These are phyloP conservation scores for Hoplias malabaricus DNA, from an alignment of 2,113 vertebrate species.

Conservation along the genomic window DNA sequence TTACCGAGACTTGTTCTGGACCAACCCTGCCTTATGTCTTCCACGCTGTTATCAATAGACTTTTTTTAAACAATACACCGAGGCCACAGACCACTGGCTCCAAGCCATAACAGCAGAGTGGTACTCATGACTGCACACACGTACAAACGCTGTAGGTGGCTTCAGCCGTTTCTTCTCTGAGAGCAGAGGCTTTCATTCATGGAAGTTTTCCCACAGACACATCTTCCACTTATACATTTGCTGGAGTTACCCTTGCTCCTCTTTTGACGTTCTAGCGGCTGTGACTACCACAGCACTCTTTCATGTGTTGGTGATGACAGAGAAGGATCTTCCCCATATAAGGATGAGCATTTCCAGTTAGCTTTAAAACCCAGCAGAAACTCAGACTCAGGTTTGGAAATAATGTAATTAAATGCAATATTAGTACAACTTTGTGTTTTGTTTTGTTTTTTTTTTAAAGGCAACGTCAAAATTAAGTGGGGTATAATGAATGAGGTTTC, in stretches of 20 bases:
- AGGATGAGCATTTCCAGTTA: conserved; percentile 2
- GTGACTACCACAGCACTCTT: conserved; percentile 20
- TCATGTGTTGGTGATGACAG: conserved; percentile 39
- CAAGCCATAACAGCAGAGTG: conserved; percentile 38
- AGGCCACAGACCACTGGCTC: conserved; percentile 40
- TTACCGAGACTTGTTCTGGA: not conserved
- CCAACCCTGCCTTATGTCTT: not conserved
- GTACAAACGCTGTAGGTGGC: conserved; percentile 25
- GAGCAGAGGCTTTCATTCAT: conserved; percentile 24
- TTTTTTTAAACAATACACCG: conserved; percentile 36
- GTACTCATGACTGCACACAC: not conserved
- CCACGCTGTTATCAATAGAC: conserved; percentile 31
- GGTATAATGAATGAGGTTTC: not conserved
- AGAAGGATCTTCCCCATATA: conserved; percentile 7
- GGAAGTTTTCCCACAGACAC: conserved; percentile 50
- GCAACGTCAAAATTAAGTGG: too few relatives aligned
- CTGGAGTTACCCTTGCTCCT: not conserved
- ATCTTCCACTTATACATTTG: conserved; percentile 15
- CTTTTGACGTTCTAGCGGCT: conserved; percentile 18
- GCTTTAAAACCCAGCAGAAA: not conserved
- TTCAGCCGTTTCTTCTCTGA: conserved; percentile 12
- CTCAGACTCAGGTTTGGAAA: not conserved
- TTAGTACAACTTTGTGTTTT: too few relatives aligned
- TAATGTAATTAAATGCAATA: not conserved
- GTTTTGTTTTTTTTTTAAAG: too few relatives aligned